Conservation (phyloP, 2,797 vertebrate genomes). For the Clangula hyemalis region DNA sequence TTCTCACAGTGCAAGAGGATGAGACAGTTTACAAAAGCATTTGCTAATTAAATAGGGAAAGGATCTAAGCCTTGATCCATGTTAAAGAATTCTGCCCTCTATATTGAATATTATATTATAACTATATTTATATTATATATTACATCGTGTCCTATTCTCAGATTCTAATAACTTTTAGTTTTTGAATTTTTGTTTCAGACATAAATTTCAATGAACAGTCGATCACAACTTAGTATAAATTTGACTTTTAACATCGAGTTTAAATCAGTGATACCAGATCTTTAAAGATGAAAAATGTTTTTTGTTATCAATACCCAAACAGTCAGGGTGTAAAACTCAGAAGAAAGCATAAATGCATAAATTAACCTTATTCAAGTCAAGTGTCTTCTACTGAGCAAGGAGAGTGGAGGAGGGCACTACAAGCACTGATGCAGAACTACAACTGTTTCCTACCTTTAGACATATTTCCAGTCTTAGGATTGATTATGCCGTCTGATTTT, state of each 20-base stretch:
- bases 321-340: background rate
- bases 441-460: background rate
- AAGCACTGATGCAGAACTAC: background rate
- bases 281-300: background rate
- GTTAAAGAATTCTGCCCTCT: background rate
- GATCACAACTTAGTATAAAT: background rate
- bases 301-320: background rate
- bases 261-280: background rate
- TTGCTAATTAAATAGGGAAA: background rate
- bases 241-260: background rate
- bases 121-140: background rate
- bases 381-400: background rate
- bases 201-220: background rate
- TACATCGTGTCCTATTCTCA: background rate
- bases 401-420: background rate
- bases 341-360: background rate
- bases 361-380: background rate
- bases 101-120: background rate
- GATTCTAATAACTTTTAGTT: background rate
- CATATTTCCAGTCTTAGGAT: background rate
- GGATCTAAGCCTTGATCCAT: background rate
- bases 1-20: background rate
- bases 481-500: background rate
- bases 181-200: background rate
- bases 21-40: background rate